These are phyloP conservation scores for Chamaea fasciata DNA, from an alignment of 2,113 vertebrate species.

Conservation along the genomic window DNA sequence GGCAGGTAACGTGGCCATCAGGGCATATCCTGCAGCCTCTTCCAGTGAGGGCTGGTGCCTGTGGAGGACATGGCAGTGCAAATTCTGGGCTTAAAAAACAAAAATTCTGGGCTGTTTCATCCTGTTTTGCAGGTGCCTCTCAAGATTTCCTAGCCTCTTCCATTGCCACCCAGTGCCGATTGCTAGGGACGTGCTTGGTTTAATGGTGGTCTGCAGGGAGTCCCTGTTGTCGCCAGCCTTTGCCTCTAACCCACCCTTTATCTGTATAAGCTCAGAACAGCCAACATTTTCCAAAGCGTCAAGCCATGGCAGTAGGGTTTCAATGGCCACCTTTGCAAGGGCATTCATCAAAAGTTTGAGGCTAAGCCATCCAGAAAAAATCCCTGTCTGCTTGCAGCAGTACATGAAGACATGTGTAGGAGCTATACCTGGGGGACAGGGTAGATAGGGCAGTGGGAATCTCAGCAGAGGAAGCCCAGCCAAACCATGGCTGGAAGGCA, in stretches of 20 bases:
- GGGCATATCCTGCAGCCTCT: not conserved
- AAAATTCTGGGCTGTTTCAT: not conserved
- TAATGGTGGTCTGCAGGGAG: not conserved
- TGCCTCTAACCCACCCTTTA: accelerated
- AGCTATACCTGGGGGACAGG: not conserved
- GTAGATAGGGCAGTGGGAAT: not conserved
- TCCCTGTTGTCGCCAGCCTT: not conserved
- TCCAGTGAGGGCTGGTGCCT: not conserved
- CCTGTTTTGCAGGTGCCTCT: not conserved
- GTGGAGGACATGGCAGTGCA: accelerated
- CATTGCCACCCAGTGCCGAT: accelerated
- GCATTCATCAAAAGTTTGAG: not conserved
- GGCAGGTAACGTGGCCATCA: accelerated
- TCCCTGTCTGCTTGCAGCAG: not conserved
- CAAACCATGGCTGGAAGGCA: accelerated
- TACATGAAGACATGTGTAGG: accelerated
- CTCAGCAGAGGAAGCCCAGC: not conserved
- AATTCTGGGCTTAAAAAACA: not conserved
- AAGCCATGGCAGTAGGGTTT: not conserved
- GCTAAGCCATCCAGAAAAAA: not conserved
- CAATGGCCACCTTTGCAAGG: not conserved
- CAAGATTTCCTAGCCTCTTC: not conserved
- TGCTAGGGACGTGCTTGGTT: accelerated
- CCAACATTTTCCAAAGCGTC: not conserved
- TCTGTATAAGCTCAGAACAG: not conserved